Conservation (phyloP, 2,113 vertebrate species). For the Notothenia rossii region DNA sequence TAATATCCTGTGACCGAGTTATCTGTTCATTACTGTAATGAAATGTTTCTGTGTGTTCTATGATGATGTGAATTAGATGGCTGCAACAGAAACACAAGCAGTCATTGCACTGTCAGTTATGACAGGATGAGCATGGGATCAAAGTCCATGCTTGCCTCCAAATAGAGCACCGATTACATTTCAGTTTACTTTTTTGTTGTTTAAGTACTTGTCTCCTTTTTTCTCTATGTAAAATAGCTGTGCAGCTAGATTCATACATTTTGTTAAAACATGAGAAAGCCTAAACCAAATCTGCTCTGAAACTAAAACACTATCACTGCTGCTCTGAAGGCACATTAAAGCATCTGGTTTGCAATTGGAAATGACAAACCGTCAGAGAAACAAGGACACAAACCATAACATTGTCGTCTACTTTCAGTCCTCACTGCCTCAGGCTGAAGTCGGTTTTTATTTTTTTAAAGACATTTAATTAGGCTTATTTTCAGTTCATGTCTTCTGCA, state of each 20-base stretch:
- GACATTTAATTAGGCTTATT: conserved; percentile 68
- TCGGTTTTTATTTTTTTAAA: conserved; percentile 35
- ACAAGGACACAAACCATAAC: conserved; percentile 42
- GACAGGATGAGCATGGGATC: neutral
- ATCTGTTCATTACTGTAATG: conserved; percentile 1
- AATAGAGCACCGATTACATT: neutral
- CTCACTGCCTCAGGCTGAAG: conserved; percentile 48
- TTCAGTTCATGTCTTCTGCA: conserved; percentile 66
- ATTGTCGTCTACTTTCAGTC: conserved; percentile 50
- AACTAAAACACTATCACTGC: conserved; percentile 20
- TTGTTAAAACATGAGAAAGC: neutral
- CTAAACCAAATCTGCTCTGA: conserved; percentile 17
- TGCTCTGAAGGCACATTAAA: conserved; percentile 24
- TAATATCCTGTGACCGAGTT: neutral
- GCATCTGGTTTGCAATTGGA: conserved; percentile 42
- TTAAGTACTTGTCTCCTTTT: no score
- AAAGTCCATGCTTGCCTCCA: conserved; percentile 3
- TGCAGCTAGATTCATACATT: neutral
- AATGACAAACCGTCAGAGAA: conserved; percentile 52
- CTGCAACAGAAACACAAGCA: neutral
- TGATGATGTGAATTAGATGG: neutral
- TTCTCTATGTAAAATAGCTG: neutral
- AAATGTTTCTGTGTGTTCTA: conserved; percentile 3
- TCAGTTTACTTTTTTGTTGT: neutral
- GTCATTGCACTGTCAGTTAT: neutral